Conservation (phyloP, 2,797 vertebrate genomes). For the Apogon hyalosoma region DNA sequence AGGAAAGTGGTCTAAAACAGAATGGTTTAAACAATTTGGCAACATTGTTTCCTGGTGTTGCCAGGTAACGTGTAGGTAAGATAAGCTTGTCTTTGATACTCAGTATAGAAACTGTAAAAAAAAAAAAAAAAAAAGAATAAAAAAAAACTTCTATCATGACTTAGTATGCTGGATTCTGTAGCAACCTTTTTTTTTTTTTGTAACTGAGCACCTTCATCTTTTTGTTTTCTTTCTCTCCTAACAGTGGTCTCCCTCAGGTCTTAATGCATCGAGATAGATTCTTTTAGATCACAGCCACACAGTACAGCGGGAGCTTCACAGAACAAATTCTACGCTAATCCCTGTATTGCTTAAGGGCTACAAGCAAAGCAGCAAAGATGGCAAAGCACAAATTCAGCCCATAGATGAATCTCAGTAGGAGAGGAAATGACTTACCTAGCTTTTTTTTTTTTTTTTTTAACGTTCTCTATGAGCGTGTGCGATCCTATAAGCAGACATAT, state of each 20-base stretch:
- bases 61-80: constrained; percentile 39
- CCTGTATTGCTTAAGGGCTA: constrained; percentile 73
- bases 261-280: constrained; percentile 63
- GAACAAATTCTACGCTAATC: constrained; percentile 65
- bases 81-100: not conserved
- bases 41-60: constrained; percentile 18
- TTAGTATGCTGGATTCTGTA: constrained; percentile 30
- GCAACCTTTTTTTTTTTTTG: constrained; percentile 16
- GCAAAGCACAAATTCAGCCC: constrained; percentile 39
- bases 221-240: constrained; percentile 26
- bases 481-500: not conserved
- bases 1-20: constrained; percentile 3
- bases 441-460: constrained; percentile 33
- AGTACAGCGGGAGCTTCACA: constrained; percentile 58
- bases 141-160: constrained; percentile 8
- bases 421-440: constrained; percentile 46
- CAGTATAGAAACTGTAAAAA: too few species aligned
- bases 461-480: constrained; percentile 9
- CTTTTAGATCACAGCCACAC: constrained; percentile 54
- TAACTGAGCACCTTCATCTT: constrained; percentile 29
- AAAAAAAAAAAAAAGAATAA: constrained; percentile 19
- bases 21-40: not conserved
- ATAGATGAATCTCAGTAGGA: constrained; percentile 46
- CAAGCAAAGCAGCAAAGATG: constrained; percentile 64
- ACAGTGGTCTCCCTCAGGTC: constrained; percentile 39